Base-by-base conservation (phyloP, 2,797 vertebrate species). In the Stomatorhinus walkeri region DNA sequence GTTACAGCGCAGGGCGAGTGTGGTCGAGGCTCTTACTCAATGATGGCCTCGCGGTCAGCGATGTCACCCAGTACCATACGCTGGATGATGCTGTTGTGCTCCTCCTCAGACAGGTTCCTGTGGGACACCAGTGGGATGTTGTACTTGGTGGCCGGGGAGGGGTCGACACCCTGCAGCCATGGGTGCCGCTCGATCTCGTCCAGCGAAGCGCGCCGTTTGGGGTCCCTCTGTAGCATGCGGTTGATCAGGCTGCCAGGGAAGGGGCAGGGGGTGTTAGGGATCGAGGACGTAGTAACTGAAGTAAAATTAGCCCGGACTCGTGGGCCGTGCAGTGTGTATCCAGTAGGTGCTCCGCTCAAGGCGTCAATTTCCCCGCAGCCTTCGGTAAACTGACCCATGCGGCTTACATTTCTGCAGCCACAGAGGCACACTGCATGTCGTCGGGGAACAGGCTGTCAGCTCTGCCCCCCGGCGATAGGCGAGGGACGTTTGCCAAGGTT, bases 61-160 rank as follows among this genome's bases (percentile, higher is more conserved):
- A 99, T 99, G 92, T 99, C 98, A 7, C 98, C 98, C 0, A 99
- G 97, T 88, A 98, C 98, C 98, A 99, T 99, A 90, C 98, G 97
- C 93, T 99, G 98, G 89, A 99, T 98, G 92, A 99, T 99, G 91
- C 98, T 96, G 94, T 98, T 99, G 95, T 99, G 98, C 87, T 99
- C 98, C 92, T 99, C 98, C 52, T 99, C 98, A 0, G 98, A 99
- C 83, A 99, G 96, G 59, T 97, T 98, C 94, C 98, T 98, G 93
- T 99, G 97, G 0, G 98, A 99, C n/a, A 99, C 97, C 0, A 99
- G 95, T 5, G 98, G 98, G 91, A 98, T 98, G 93, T 96, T 99
- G 90, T 95, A 99, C 92, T 99, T 99, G 1, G 97, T 99, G 89
- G 98, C 98, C 0, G 98, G 98, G 4, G 98, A 99, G 0, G 98